Conservation (phyloP, 2,888 invertebrate genomes). For the Cheilosia vulpina region DNA sequence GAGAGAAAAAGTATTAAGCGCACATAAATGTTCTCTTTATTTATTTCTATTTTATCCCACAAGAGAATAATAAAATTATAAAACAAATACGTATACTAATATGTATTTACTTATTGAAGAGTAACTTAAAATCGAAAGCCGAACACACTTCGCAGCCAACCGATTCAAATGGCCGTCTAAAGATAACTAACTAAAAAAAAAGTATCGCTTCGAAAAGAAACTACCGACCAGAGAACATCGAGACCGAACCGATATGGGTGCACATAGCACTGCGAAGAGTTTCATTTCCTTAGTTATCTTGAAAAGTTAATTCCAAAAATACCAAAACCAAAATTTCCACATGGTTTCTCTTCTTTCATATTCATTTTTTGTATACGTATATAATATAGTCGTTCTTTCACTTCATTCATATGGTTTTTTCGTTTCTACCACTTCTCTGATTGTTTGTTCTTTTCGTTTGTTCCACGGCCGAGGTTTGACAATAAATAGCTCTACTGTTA, state of each 20-base stretch:
- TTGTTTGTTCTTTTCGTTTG: conserved; percentile 28
- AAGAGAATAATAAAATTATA: conserved; percentile 39
- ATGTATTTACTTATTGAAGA: conserved; percentile 40
- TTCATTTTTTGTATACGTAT: conserved; percentile 33
- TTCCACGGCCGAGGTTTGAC: conserved; percentile 26
- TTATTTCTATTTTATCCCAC: conserved; percentile 33
- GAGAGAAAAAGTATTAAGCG: conserved; percentile 51
- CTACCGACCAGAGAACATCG: conserved; percentile 60
- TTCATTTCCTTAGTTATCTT: conserved; percentile 72
- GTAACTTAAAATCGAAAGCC: conserved; percentile 45
- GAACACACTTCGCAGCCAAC: conserved; percentile 78
- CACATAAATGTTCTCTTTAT: conserved; percentile 65
- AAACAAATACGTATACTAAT: conserved; percentile 31
- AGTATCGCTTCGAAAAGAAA: conserved; percentile 77
- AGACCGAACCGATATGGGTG: conserved; percentile 50
- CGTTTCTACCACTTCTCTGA: conserved; percentile 13
- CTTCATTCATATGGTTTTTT: conserved; percentile 10
- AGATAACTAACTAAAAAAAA: conserved; percentile 82
- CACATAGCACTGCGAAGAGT: conserved; percentile 65
- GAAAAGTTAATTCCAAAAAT: conserved; percentile 74
- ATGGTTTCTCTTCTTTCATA: conserved; percentile 69
- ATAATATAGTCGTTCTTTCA: conserved; percentile 35
- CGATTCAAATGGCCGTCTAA: conserved; percentile 81
- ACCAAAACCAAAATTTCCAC: conserved; percentile 69
- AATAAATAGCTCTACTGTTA: conserved; percentile 39